Evolutionary conservation across 2,888 invertebrate genomes (phyloP).

Genomic region (Eubasilissa splendida): DNA sequence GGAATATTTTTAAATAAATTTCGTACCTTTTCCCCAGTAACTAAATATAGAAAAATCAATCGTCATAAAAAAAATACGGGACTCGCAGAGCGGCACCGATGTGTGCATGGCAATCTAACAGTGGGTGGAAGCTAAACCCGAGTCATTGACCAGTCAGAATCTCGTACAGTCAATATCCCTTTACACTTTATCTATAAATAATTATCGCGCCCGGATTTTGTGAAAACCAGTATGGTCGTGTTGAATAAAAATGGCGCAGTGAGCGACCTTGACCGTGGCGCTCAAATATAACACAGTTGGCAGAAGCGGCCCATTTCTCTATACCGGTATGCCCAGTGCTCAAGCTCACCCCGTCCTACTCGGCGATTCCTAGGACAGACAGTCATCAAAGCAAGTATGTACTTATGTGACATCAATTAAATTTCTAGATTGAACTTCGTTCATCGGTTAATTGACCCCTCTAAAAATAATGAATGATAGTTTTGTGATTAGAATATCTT

Average conservation of each 20-base stretch:
- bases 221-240: slow-evolving; percentile 12
- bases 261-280: slow-evolving; percentile 35
- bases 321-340: neutral
- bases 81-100: too few species aligned
- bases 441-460: too few species aligned
- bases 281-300: slow-evolving; percentile 30
- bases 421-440: too few species aligned
- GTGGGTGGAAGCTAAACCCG: neutral
- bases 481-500: too few species aligned
- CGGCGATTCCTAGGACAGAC: too few species aligned
- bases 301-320: slow-evolving; percentile 13
- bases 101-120: too few species aligned
- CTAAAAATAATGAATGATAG: too few species aligned
- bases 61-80: too few species aligned
- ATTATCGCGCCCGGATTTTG: slow-evolving; percentile 7
- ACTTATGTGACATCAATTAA: neutral
- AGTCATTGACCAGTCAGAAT: neutral
- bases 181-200: slow-evolving; percentile 20
- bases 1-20: too few species aligned
- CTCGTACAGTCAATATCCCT: slow-evolving; percentile 17
- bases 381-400: too few species aligned
- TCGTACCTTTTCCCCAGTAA: too few species aligned
- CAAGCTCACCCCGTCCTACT: neutral
- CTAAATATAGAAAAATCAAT: too few species aligned
- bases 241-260: slow-evolving; percentile 26